Evolutionary conservation across 2,797 vertebrate species (phyloP), one percentile per base, ranked within the genome.

Genomic region (Malacoctenus gilli): DNA sequence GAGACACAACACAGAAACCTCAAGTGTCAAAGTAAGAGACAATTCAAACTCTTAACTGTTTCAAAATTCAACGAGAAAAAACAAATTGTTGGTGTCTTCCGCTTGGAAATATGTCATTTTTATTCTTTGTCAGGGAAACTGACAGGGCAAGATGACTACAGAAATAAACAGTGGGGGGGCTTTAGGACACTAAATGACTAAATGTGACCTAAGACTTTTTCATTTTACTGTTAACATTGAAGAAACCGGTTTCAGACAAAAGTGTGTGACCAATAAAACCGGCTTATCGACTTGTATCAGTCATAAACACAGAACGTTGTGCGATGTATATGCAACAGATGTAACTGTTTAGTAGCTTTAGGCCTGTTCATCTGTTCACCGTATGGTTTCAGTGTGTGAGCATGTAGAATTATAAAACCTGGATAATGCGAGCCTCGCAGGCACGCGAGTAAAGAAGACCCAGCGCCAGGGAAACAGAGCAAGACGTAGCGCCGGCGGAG

Each of bases 401-500:
- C 62, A 61, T 39, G 20, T 60, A 67, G 28, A 34, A 46, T 37
- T 62, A 61, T 56, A 76, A 77, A 67, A 68, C 40, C 13, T 46
- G 41, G 61, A 72, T 69, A 76, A 84, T 20, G 10, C 14, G 21
- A 64, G 64, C 65, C 59, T 72, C 48, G 38, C 44, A 82, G 65
- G 62, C 67, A 64, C 32, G 66, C 12, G n/a, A 43, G 57, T 28
- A 14, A 77, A 57, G 40, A 47, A 28, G 4, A 77, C 52, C 37
- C 20, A 4, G 60, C 68, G 73, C 77, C 66, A 79, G 54, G 53
- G 59, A 68, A 63, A 65, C 32, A 4, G 44, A 82, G 49, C 5
- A 9, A 58, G 66, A 72, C 87, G 63, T 82, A 84, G 78, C 76
- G 75, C 87, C 93, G 92, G 92, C 89, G 86, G 74, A 89, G 83